These are phyloP conservation scores for Megalurothrips usitatus DNA, from an alignment of 2,888 invertebrate genomes.

Conservation along the genomic window DNA sequence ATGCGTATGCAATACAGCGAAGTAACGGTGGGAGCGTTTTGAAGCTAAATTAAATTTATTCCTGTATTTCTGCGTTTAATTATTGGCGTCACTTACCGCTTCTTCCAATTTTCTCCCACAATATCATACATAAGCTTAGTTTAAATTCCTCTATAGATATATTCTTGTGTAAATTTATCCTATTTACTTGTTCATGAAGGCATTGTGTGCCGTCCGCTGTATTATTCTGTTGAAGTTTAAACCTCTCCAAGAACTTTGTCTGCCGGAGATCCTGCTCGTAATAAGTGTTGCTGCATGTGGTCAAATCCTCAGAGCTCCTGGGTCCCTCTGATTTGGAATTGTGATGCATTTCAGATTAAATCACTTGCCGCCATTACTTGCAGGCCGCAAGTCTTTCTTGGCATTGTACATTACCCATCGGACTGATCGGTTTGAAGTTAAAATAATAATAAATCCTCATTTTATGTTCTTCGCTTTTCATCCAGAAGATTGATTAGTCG, in stretches of 20 bases:
- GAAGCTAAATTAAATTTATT: background rate
- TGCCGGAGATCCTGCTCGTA: background rate
- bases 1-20: no score
- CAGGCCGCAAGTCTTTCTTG: background rate
- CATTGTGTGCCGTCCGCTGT: background rate
- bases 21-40: background rate
- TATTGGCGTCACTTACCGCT: background rate
- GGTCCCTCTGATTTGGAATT: background rate
- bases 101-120: background rate
- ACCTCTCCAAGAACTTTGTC: background rate
- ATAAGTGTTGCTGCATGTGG: background rate
- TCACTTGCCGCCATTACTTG: background rate
- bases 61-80: background rate
- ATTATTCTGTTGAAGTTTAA: background rate
- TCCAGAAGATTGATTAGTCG: background rate
- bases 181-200: background rate
- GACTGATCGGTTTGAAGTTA: conserved; percentile 1
- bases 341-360: background rate
- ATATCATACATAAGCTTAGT: background rate
- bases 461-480: background rate
- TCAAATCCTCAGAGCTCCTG: background rate
- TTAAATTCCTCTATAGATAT: background rate
- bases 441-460: background rate
- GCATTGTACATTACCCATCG: background rate
- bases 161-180: background rate